Conservation (phyloP, 2,113 vertebrate genomes). For the Peromyscus polionotus region DNA sequence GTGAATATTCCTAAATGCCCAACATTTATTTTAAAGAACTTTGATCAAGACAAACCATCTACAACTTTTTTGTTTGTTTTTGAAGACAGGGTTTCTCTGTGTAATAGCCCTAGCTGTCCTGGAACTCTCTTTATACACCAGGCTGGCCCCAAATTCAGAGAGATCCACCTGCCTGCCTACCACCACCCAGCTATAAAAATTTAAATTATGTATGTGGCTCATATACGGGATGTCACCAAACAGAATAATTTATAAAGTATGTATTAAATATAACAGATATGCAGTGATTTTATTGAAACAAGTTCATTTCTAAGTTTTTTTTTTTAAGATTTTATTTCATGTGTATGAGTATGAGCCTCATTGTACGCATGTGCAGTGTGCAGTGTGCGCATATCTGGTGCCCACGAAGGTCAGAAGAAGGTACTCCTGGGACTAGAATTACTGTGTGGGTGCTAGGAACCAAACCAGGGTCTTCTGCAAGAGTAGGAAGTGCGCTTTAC, state of each 20-base stretch:
- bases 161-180: neutral
- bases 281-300: neutral
- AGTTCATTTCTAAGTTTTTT: neutral
- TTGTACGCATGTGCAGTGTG: neutral
- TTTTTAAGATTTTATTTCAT: neutral
- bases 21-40: constrained; percentile 46
- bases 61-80: neutral
- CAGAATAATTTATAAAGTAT: constrained; percentile 25
- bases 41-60: constrained; percentile 1
- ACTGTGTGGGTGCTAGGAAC: neutral
- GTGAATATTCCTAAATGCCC: neutral
- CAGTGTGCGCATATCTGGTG: too few relatives aligned
- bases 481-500: too few relatives aligned
- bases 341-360: neutral
- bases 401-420: neutral
- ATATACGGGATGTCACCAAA: neutral
- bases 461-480: neutral
- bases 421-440: neutral
- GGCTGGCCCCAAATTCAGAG: neutral
- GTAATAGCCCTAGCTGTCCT: neutral
- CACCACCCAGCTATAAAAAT: neutral
- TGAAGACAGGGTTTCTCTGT: neutral
- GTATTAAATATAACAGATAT: constrained; percentile 8
- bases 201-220: neutral
- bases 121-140: neutral